These are phyloP conservation scores for Tipula vernalis DNA, from an alignment of 2,888 invertebrate species.

Conservation along the genomic window DNA sequence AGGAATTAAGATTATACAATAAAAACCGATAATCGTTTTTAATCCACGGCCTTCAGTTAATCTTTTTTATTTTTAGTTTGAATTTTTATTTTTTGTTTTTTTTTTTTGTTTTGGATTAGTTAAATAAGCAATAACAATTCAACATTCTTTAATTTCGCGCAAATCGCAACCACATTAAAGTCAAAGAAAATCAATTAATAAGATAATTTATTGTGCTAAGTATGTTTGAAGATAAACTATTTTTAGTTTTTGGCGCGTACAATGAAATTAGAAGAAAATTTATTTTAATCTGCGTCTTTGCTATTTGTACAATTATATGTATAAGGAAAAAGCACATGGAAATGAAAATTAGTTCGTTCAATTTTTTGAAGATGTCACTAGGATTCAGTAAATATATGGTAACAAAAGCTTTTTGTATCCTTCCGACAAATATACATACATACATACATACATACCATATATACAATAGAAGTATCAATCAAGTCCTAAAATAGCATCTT, in stretches of 20 bases:
- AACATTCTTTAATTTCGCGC: background rate
- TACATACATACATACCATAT: background rate
- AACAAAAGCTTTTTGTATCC: background rate
- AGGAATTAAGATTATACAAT: conserved; percentile 4
- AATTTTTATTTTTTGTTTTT: too few relatives aligned
- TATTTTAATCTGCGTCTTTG: background rate
- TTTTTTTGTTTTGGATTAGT: background rate
- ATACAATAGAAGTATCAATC: background rate
- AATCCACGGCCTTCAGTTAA: background rate
- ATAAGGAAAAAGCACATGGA: background rate
- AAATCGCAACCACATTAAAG: background rate
- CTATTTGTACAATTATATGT: background rate
- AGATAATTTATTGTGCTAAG: background rate
- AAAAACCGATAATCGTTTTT: background rate
- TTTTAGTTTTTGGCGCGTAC: background rate
- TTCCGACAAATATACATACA: background rate
- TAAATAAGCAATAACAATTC: background rate
- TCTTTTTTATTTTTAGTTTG: background rate
- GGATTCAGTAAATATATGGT: background rate
- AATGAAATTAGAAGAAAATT: background rate
- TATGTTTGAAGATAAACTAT: background rate
- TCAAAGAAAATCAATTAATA: background rate
- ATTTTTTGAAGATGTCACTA: background rate
- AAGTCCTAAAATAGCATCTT: background rate
- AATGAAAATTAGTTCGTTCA: background rate